phyloP scores from a whole-genome alignment of 2,113 vertebrate species.

The Tautogolabrus adspersus region DNA sequence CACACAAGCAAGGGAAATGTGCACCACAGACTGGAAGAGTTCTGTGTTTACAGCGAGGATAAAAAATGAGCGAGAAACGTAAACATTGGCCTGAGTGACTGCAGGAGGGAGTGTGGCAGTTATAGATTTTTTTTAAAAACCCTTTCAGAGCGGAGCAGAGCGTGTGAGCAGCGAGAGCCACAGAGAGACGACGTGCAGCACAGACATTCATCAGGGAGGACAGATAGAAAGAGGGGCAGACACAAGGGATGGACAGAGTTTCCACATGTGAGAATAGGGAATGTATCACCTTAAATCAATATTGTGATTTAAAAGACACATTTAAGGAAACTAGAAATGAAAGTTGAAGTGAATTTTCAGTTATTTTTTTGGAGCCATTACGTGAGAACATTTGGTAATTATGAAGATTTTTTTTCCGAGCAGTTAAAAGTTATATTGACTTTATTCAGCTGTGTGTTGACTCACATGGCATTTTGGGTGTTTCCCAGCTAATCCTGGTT shows the following conservation, averaged over 20 bases:
- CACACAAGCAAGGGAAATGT: constrained; percentile 12
- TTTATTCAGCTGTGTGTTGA: background rate
- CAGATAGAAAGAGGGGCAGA: background rate
- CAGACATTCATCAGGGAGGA: constrained; percentile 44
- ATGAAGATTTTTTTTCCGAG: background rate
- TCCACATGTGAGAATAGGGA: constrained; percentile 13
- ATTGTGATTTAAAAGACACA: background rate
- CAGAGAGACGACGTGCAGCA: constrained; percentile 9
- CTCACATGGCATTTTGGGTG: background rate
- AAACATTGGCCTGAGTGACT: constrained; percentile 67
- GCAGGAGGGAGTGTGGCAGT: constrained; percentile 55
- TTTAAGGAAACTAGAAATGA: background rate
- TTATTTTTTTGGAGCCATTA: no score
- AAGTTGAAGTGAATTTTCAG: no score
- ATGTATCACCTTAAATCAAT: background rate
- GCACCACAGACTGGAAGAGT: constrained; percentile 40
- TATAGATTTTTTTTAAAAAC: constrained; percentile 72
- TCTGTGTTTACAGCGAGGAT: constrained; percentile 65
- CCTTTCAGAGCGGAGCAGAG: constrained; percentile 50
- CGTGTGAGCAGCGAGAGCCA: constrained; percentile 33
- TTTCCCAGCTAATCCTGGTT: background rate
- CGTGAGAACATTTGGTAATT: no score
- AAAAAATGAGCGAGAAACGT: constrained; percentile 60
- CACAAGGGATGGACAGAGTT: background rate
- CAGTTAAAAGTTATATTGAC: no score